Conservation (phyloP, 2,797 vertebrate species). For the Chloroceryle amazona region DNA sequence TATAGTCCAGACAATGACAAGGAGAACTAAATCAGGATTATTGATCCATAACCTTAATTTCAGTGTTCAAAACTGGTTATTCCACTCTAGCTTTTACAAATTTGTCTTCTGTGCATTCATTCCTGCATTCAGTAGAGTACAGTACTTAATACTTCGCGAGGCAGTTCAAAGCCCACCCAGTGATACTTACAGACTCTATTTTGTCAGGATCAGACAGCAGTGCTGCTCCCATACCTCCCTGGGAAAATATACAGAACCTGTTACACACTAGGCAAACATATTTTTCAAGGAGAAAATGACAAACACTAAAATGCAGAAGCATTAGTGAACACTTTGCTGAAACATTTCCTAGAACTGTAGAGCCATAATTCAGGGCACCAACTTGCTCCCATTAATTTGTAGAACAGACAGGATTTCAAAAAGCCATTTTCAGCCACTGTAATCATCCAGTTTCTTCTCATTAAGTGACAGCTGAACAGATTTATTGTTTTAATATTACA, state of each 20-base stretch:
- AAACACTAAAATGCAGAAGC: neutral
- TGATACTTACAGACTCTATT: conserved; percentile 91
- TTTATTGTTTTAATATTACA: neutral
- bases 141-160: neutral
- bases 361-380: neutral
- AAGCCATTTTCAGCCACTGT: neutral
- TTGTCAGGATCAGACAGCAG: conserved; percentile 92
- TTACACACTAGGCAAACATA: neutral
- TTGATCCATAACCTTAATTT: neutral
- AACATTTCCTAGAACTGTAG: neutral
- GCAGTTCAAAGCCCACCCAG: neutral
- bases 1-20: neutral
- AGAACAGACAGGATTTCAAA: neutral
- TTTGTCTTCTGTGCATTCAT: neutral
- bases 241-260: conserved; percentile 24
- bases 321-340: neutral
- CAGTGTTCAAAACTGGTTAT: neutral
- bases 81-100: neutral
- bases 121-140: neutral
- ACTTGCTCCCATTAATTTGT: neutral
- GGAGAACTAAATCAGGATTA: neutral
- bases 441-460: neutral
- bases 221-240: conserved; percentile 98
- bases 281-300: neutral
- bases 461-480: neutral